Percentiles rank a stretch among this genome's conserved stretches.
Conservation (phyloP, 2,113 vertebrate species). For the Syngnathus scovelli region DNA sequence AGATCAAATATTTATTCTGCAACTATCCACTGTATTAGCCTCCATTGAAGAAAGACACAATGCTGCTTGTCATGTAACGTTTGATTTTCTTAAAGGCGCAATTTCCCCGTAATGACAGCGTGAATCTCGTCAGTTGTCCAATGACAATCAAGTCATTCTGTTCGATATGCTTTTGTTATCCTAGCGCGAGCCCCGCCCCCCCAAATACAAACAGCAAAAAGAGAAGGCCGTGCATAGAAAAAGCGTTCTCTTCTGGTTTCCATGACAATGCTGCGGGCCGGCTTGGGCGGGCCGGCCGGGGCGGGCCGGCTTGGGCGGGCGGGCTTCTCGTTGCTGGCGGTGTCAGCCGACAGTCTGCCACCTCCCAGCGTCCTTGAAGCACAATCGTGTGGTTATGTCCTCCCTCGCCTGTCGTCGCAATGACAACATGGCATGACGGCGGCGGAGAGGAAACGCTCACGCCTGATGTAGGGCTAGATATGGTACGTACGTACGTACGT, state of each 20-base stretch:
- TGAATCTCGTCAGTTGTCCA: neutral
- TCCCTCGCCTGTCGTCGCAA: constrained; percentile 44
- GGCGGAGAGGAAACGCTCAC: constrained; percentile 28
- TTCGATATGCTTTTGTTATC: neutral
- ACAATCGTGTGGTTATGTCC: constrained; percentile 66
- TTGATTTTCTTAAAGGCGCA: neutral
- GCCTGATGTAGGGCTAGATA: constrained; percentile 6
- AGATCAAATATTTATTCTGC: neutral
- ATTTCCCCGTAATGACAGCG: neutral
- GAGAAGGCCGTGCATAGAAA: constrained; percentile 10
- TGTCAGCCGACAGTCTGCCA: constrained; percentile 57
- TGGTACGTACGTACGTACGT: too few relatives aligned
- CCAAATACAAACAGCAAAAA: neutral
- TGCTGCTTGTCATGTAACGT: neutral
- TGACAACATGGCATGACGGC: constrained; percentile 61
- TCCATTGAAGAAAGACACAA: neutral
- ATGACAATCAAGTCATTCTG: too few relatives aligned
- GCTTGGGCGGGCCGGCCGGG: too few relatives aligned
- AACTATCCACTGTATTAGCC: neutral
- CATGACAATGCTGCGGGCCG: constrained; percentile 37
- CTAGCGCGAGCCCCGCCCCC: neutral
- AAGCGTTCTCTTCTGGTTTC: constrained; percentile 30
- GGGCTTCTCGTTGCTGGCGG: constrained; percentile 10
- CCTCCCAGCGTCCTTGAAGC: constrained; percentile 50
- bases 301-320: too few relatives aligned